phyloP scores from a whole-genome alignment of 2,797 vertebrate genomes.

The Girardinus metallicus region DNA sequence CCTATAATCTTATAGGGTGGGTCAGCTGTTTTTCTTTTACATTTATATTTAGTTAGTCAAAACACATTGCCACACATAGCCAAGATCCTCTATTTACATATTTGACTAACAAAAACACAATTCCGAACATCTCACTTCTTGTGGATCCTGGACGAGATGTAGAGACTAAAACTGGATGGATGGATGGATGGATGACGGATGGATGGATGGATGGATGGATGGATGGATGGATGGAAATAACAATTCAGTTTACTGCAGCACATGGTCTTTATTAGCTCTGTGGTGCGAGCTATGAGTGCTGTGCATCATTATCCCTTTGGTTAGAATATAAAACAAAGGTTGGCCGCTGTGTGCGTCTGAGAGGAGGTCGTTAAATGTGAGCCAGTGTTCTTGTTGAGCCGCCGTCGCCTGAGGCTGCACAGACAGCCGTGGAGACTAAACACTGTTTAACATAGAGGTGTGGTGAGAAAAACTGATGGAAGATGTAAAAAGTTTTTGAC shows the following conservation, averaged over 20 bases:
- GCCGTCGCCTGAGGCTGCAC: conserved; percentile 30
- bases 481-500: background rate
- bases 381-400: conserved; percentile 33
- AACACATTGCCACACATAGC: conserved; percentile 63
- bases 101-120: conserved; percentile 63
- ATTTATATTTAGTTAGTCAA: conserved; percentile 79
- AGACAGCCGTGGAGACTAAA: conserved; percentile 28
- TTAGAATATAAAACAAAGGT: conserved; percentile 57
- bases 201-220: background rate
- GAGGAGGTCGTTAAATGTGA: conserved; percentile 60
- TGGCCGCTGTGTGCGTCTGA: conserved; percentile 56
- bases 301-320: conserved; percentile 59
- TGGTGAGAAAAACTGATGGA: conserved; percentile 29
- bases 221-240: background rate
- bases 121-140: conserved; percentile 74
- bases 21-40: conserved; percentile 58
- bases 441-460: conserved; percentile 20
- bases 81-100: conserved; percentile 62
- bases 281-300: conserved; percentile 36
- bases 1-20: conserved; percentile 80
- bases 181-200: background rate
- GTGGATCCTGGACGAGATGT: conserved; percentile 26
- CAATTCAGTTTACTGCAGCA: conserved; percentile 42
- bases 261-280: conserved; percentile 67
- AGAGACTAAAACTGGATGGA: background rate